Base-by-base conservation (phyloP, 2,113 vertebrate species). In the Neomonachus schauinslandi region DNA sequence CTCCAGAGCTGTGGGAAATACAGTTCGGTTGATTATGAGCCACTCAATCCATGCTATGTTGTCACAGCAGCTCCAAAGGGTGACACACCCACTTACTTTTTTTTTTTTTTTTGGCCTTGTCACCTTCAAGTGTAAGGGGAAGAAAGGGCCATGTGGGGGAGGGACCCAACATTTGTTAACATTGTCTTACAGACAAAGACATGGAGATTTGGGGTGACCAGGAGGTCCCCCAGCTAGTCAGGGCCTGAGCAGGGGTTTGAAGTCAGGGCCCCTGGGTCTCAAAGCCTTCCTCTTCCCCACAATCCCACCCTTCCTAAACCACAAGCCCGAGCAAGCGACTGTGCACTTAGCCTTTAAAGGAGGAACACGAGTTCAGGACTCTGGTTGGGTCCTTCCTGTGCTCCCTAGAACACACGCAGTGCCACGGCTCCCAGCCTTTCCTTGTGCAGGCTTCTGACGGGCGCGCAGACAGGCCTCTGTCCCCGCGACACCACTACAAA, bases 201-300 rank as follows among this genome's bases (percentile, higher is more conserved):
- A 49, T 18, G 1, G 61, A 61, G 39, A 10, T 46, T 22, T 14
- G 19, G 55, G 21, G 57, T 18, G 74, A 49, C n/a, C 0, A 0
- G 4, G 72, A 5, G 71, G 16, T 4, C 59, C 5, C 6, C 12
- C 24, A 5, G 13, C 2, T 67, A 19, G 4, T 57, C 2, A 18
- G n/a, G 36, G 33, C 14, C 7, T 0, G 2, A 46, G 11, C 5
- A n/a, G 33, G 7, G 8, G 22, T 31, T 21, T 26, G 16, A 46
- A 85, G 21, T 2, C 28, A 63, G 19, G 18, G 4, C 36, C 63
- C 61, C 59, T 2, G 3, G 18, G 53, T 53, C 77, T 39, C 24
- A 9, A 8, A 42, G 14, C 9, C 36, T 71, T 42, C 14, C 1
- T 83, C 42, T 10, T 57, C 11, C 46, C 1, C 49, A 18, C n/a